Evolutionary conservation across 2,113 vertebrate genomes (phyloP), one percentile per base, ranked within the genome.

Genomic region (Scomber colias): DNA sequence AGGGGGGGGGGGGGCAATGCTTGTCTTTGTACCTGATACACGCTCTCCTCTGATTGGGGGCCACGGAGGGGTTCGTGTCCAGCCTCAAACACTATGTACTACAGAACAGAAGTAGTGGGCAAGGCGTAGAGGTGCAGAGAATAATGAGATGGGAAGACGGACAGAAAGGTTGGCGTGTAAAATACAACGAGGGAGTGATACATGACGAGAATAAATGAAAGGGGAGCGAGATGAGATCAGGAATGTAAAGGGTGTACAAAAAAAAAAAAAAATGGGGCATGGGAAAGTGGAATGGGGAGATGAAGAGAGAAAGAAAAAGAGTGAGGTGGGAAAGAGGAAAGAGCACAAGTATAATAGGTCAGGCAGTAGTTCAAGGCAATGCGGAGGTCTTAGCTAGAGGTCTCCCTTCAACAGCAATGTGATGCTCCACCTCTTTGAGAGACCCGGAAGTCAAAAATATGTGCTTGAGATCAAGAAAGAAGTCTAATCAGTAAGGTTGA

Each of bases 1-100:
- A 2, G 24, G 24, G 24, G 24, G 24, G 24, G 24, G 24, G 45
- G 31, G 90, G 85, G 78, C 78, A 77, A 87, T 84, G 84, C 82
- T 94, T 91, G 88, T 85, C 82, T 84, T 88, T 92, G 96, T 99
- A 99, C 98, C 98, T 99, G 98, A 95, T 99, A 99, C 97, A 99
- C 96, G 97, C 97, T 99, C 96, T 99, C 98, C 95, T 99, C 98
- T 84, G 92, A 97, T 93, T 98, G 97, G 87, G 97, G 96, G 92
- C 98, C 97, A 95, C 95, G 96, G 94, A 98, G 97, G 87, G 97
- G 97, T 94, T 99, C 98, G 74, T 98, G 98, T 97, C 97, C 98
- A 92, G 97, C 98, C 97, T 99, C 98, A 97, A 99, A 99, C 94
- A 99, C 98, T 97, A 99, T 99, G 96, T 99, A 99, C 98, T 99